Evolutionary conservation across 1,140 invertebrate species (phyloP).

Genomic region (Forficula auricularia): DNA sequence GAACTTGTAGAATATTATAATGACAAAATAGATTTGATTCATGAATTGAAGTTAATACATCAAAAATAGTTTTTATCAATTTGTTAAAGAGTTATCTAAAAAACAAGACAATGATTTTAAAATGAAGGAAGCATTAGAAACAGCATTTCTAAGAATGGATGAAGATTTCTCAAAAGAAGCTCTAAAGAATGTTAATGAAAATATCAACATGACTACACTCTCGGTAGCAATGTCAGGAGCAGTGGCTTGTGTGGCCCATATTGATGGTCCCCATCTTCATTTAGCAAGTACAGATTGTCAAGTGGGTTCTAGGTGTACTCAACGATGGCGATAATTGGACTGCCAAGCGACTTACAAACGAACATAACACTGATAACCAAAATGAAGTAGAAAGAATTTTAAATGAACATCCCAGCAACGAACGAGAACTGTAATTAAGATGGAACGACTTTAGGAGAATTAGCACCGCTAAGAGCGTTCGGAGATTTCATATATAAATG

Average conservation of each 20-base stretch:
- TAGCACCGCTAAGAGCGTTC: slow-evolving; percentile 88
- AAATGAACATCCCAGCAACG: slow-evolving; percentile 68
- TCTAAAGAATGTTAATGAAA: slow-evolving; percentile 23
- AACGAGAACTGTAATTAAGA: slow-evolving; percentile 71
- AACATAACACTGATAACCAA: slow-evolving; percentile 83
- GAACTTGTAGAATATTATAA: slow-evolving; percentile 45
- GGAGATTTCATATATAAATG: slow-evolving; percentile 96
- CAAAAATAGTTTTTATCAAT: slow-evolving; percentile 42
- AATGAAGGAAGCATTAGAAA: slow-evolving; percentile 45
- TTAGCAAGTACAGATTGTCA: slow-evolving; percentile 80
- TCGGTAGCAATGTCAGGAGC: slow-evolving; percentile 73
- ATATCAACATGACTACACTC: slow-evolving; percentile 38
- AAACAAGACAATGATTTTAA: slow-evolving; percentile 30
- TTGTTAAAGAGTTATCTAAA: slow-evolving; percentile 33
- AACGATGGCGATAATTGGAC: slow-evolving; percentile 57
- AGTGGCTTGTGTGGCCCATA: slow-evolving; percentile 69
- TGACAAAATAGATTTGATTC: slow-evolving; percentile 50
- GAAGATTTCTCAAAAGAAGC: slow-evolving; percentile 63
- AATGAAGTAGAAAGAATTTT: slow-evolving; percentile 64
- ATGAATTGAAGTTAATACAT: slow-evolving; percentile 54
- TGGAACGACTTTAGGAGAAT: slow-evolving; percentile 79
- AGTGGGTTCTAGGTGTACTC: slow-evolving; percentile 68
- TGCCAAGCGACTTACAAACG: slow-evolving; percentile 60
- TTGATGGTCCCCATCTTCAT: slow-evolving; percentile 70
- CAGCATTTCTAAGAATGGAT: slow-evolving; percentile 66